phyloP scores from a whole-genome alignment of 2,888 invertebrate species.

The Odontocolon sp. region DNA sequence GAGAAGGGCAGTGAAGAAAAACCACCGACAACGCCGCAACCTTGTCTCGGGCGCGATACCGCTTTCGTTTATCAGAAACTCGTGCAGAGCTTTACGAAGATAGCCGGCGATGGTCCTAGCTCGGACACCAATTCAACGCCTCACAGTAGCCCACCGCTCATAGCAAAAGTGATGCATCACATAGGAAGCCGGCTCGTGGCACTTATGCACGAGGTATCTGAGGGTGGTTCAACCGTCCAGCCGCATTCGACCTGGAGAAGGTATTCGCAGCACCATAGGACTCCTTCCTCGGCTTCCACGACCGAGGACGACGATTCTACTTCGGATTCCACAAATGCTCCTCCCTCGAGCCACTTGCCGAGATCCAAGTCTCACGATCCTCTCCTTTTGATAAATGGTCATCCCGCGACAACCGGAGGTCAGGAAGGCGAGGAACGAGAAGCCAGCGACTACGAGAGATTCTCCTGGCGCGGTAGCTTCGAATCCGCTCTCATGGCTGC shows the following conservation, averaged over 20 bases:
- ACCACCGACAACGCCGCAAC: constrained; percentile 79
- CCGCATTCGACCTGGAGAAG: constrained; percentile 84
- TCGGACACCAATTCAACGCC: constrained; percentile 81
- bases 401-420: constrained; percentile 68
- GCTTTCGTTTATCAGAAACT: constrained; percentile 93
- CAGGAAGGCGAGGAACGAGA: constrained; percentile 82
- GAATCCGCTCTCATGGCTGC: constrained; percentile 95
- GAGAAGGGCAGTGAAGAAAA: constrained; percentile 77
- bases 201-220: constrained; percentile 95
- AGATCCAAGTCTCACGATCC: constrained; percentile 93
- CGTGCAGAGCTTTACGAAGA: constrained; percentile 91
- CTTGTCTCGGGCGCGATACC: constrained; percentile 86
- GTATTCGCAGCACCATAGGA: constrained; percentile 83
- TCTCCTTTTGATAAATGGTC: constrained; percentile 81
- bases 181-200: constrained; percentile 93
- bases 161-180: constrained; percentile 96
- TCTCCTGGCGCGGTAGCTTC: constrained; percentile 96
- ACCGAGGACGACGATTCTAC: constrained; percentile 89
- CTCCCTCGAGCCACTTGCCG: constrained; percentile 82
- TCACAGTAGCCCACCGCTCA: constrained; percentile 90
- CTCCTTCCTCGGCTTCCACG: constrained; percentile 83
- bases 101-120: constrained; percentile 84
- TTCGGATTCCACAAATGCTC: constrained; percentile 84
- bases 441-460: constrained; percentile 93
- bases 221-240: constrained; percentile 82